These are phyloP conservation scores for Pelodiscus sinensis DNA, from an alignment of 2,113 vertebrate species.

Conservation along the genomic window DNA sequence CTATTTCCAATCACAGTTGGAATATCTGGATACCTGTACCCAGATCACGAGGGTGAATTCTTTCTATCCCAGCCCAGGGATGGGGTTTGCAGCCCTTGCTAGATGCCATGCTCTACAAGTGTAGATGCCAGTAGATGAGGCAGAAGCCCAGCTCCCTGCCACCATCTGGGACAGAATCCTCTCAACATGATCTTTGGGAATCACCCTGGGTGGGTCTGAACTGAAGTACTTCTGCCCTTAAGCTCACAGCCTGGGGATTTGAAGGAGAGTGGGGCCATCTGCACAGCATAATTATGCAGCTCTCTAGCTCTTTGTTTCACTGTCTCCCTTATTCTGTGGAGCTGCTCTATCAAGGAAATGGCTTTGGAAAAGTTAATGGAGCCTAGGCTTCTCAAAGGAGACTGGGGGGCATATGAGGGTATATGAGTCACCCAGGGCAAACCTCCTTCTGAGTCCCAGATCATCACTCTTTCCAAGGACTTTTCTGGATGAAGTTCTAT, in stretches of 20 bases:
- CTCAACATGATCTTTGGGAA: not conserved
- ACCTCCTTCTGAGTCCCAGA: rapidly evolving
- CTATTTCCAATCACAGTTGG: not conserved
- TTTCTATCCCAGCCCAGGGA: not conserved
- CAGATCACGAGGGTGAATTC: not conserved
- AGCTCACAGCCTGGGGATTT: not conserved
- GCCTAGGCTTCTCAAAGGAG: not conserved
- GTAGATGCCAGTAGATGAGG: not conserved
- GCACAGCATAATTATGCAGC: not conserved
- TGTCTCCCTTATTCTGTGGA: not conserved
- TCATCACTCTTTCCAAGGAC: rapidly evolving
- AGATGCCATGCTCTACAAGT: not conserved
- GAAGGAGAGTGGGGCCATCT: not conserved
- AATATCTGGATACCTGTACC: not conserved
- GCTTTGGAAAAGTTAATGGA: not conserved
- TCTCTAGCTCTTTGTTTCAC: not conserved
- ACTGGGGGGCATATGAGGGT: not conserved
- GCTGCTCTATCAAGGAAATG: not conserved
- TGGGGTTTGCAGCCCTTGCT: not conserved
- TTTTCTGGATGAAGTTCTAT: rapidly evolving
- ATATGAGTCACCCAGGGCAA: rapidly evolving
- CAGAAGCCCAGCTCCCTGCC: not conserved
- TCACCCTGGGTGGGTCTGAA: not conserved
- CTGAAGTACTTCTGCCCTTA: not conserved
- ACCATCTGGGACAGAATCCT: not conserved